phyloP scores from a whole-genome alignment of 2,113 vertebrate species.

The Rallus limicola region DNA sequence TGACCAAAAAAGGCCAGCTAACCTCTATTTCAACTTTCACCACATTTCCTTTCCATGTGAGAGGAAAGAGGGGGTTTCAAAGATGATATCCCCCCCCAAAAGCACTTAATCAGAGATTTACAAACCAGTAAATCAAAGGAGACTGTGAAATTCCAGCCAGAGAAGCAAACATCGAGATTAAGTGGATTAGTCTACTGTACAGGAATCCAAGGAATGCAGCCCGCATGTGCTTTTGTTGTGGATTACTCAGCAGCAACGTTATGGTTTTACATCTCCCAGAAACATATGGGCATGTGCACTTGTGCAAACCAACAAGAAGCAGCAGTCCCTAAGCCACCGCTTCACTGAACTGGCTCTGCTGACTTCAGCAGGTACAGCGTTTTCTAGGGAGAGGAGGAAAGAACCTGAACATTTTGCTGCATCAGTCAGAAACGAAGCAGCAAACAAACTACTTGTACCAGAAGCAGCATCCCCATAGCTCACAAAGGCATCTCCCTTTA shows the following conservation, averaged over 20 bases:
- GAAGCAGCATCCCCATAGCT: not conserved
- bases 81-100: not conserved
- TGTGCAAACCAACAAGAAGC: slow-evolving; percentile 48
- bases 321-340: not conserved
- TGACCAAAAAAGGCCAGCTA: not conserved
- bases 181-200: slow-evolving; percentile 81
- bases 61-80: slow-evolving; percentile 4
- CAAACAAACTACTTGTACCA: not conserved
- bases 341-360: not conserved
- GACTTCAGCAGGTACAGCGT: slow-evolving; percentile 25
- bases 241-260: slow-evolving; percentile 75
- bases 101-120: slow-evolving; percentile 73
- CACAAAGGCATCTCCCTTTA: not conserved
- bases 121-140: slow-evolving; percentile 77
- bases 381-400: not conserved
- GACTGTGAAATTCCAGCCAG: slow-evolving; percentile 74
- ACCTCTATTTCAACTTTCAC: slow-evolving; percentile 47
- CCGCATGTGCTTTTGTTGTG: slow-evolving; percentile 76
- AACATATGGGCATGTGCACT: slow-evolving; percentile 72
- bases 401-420: not conserved
- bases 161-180: slow-evolving; percentile 75
- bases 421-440: not conserved
- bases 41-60: slow-evolving; percentile 16
- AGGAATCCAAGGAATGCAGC: slow-evolving; percentile 76
- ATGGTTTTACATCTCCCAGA: slow-evolving; percentile 64